These are phyloP conservation scores for Papilio dardanus DNA, from an alignment of 1,140 invertebrate genomes.

Conservation along the genomic window DNA sequence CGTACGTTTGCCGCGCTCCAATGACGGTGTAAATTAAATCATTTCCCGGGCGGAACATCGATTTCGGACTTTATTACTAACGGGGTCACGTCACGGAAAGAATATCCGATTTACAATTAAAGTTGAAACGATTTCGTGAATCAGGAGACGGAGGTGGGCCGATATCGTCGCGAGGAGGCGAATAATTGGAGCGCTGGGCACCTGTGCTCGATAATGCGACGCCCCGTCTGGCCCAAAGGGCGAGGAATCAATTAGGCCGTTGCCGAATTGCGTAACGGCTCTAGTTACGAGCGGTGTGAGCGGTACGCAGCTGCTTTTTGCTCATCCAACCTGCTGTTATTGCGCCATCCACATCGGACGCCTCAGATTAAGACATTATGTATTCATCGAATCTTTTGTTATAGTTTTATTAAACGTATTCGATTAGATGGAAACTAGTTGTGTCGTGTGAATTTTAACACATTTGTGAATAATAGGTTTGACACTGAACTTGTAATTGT, in stretches of 20 bases:
- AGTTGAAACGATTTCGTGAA: conserved; percentile 64
- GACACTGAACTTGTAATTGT: neutral
- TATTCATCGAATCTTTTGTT: conserved; percentile 64
- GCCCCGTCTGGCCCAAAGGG: conserved; percentile 77
- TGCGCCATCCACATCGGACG: conserved; percentile 74
- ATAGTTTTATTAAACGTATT: conserved; percentile 43
- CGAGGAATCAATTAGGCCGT: conserved; percentile 80
- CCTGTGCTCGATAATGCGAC: conserved; percentile 79
- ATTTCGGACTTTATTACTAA: conserved; percentile 70
- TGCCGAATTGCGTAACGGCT: conserved; percentile 78
- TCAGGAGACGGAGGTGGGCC: conserved; percentile 57
- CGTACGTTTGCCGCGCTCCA: conserved; percentile 49
- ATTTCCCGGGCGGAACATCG: conserved; percentile 63
- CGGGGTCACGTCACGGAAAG: conserved; percentile 69
- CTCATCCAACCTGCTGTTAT: conserved; percentile 78
- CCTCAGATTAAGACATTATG: conserved; percentile 77
- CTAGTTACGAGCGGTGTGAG: conserved; percentile 77
- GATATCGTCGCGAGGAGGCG: conserved; percentile 68
- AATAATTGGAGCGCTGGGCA: conserved; percentile 73
- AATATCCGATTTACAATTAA: conserved; percentile 75
- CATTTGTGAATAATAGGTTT: neutral
- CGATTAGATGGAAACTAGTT: conserved; percentile 35
- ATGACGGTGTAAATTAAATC: conserved; percentile 70
- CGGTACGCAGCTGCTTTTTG: conserved; percentile 77
- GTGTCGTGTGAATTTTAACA: neutral